phyloP scores from a whole-genome alignment of 2,888 invertebrate species.

The Thalpophila matura region DNA sequence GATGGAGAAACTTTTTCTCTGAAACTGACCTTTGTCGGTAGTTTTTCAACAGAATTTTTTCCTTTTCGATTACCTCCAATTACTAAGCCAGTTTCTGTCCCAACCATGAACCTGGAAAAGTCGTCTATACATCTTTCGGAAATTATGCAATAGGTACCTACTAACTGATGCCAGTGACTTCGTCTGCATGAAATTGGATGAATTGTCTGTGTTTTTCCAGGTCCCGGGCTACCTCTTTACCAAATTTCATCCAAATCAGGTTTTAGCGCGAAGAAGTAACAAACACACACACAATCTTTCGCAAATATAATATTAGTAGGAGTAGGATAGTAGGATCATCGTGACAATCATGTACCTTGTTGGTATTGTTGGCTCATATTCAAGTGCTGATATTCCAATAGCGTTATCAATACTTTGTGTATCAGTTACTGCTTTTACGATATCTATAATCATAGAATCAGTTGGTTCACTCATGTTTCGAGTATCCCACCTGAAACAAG shows the following conservation, averaged over 20 bases:
- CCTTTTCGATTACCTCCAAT: constrained; percentile 94
- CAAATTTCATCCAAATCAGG: no score
- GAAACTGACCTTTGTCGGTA: constrained; percentile 90
- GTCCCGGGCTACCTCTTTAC: no score
- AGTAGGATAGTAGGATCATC: no score
- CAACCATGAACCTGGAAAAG: constrained; percentile 92
- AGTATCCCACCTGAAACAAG: constrained; percentile 93
- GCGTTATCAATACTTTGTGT: constrained; percentile 90
- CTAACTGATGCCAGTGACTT: no score
- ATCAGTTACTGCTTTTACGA: constrained; percentile 91
- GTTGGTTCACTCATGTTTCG: constrained; percentile 93
- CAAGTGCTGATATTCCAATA: constrained; percentile 93
- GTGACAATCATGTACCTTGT: constrained; percentile 92
- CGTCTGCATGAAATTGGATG: no score
- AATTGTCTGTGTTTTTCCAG: no score
- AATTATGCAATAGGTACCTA: no score
- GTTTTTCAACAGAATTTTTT: constrained; percentile 92
- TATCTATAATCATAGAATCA: constrained; percentile 93
- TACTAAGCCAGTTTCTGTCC: constrained; percentile 93
- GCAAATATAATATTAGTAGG: no score
- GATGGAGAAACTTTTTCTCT: not conserved
- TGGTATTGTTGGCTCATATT: constrained; percentile 95
- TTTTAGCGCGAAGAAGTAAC: no score
- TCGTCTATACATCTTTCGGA: constrained; percentile 6
- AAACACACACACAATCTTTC: no score